Conservation (phyloP, 1,140 invertebrate genomes). For the Trichonephila inaurata region DNA sequence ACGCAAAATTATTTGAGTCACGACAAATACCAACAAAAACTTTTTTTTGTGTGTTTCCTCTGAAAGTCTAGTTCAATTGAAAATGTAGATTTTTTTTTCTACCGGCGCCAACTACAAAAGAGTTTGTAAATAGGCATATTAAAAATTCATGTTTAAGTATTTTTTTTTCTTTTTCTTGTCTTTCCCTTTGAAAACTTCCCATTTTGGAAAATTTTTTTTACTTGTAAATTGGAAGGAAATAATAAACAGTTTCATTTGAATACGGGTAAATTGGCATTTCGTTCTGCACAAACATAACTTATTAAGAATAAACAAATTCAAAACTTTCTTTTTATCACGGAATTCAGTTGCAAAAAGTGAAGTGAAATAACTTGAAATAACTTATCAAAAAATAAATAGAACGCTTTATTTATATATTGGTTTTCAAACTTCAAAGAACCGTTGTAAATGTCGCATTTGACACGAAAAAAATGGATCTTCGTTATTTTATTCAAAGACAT, state of each 20-base stretch:
- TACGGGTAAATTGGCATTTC: conserved; percentile 8
- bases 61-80: conserved; percentile 1
- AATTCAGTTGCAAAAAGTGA: neutral
- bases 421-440: neutral
- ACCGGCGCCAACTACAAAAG: neutral
- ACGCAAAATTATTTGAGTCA: conserved; percentile 66
- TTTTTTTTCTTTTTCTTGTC: neutral
- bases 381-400: neutral
- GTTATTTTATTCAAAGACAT: neutral
- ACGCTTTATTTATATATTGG: neutral
- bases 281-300: neutral
- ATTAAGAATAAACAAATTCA: conserved; percentile 15
- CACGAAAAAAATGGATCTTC: neutral
- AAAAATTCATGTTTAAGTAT: conserved; percentile 8
- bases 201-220: neutral
- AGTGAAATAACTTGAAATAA: conserved; percentile 6
- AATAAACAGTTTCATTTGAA: conserved; percentile 43
- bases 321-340: neutral
- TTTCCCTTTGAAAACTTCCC: neutral
- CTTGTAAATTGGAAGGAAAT: conserved; percentile 13
- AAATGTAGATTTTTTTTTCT: conserved; percentile 2
- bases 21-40: conserved; percentile 54
- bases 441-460: neutral
- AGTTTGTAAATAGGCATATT: conserved; percentile 49
- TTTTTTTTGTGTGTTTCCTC: neutral